Evolutionary conservation across 2,888 invertebrate species (phyloP).

Genomic region (Volucella inanis): DNA sequence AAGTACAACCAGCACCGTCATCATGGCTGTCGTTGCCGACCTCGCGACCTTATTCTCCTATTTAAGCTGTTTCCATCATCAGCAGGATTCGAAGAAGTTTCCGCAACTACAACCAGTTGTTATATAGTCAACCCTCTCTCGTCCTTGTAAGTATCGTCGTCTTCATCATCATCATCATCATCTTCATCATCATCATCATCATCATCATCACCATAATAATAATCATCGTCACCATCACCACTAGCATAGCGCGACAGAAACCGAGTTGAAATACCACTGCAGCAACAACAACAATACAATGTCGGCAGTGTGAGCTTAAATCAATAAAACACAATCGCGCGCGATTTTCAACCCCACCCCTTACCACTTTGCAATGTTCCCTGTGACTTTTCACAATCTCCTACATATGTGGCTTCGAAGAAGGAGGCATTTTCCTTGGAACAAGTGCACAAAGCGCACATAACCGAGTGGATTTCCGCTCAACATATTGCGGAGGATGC

Average conservation of each 20-base stretch:
- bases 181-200: neutral
- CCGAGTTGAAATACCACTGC: neutral
- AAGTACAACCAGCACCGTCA: slow-evolving; percentile 3
- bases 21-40: slow-evolving; percentile 30
- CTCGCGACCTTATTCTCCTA: slow-evolving; percentile 72
- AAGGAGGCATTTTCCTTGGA: slow-evolving; percentile 67
- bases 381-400: slow-evolving; percentile 61
- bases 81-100: slow-evolving; percentile 71
- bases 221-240: slow-evolving; percentile 11
- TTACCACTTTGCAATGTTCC: neutral
- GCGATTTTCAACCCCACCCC: slow-evolving; percentile 60
- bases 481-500: slow-evolving; percentile 72
- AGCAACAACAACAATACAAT: slow-evolving; percentile 37
- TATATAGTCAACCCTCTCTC: slow-evolving; percentile 11
- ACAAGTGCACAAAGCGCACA: slow-evolving; percentile 71
- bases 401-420: slow-evolving; percentile 14
- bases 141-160: slow-evolving; percentile 56
- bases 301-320: slow-evolving; percentile 65
- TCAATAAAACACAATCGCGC: slow-evolving; percentile 74
- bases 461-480: slow-evolving; percentile 74
- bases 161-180: slow-evolving; percentile 18
- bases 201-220: neutral
- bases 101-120: slow-evolving; percentile 56
- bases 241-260: neutral
- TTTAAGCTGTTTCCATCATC: slow-evolving; percentile 71